Conservation (phyloP, 2,113 vertebrate species). For the Phaethon lepturus region DNA sequence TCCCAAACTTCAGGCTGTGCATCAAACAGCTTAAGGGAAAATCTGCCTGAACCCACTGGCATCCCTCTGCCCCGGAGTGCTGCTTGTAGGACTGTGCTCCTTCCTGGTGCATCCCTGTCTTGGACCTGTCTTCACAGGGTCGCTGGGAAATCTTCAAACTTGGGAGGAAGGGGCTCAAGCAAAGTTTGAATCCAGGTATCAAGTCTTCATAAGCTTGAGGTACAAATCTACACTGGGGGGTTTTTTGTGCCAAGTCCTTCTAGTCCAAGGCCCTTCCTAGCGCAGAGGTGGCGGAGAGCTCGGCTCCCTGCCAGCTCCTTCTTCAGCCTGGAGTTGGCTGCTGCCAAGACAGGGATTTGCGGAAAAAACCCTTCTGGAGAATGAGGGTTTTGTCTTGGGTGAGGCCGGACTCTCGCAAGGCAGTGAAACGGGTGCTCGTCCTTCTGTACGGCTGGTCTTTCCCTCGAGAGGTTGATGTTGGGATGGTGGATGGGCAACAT, state of each 20-base stretch:
- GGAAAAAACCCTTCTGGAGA: neutral
- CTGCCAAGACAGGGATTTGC: neutral
- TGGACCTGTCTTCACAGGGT: neutral
- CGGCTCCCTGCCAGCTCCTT: neutral
- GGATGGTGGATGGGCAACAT: neutral
- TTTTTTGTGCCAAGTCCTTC: neutral
- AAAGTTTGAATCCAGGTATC: neutral
- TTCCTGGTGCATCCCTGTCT: neutral
- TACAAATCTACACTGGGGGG: neutral
- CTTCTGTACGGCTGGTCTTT: neutral
- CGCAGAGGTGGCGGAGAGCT: neutral
- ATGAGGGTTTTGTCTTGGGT: neutral
- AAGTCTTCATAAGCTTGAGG: neutral
- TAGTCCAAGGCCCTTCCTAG: neutral
- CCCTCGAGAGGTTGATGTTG: fast-evolving
- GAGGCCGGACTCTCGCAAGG: neutral
- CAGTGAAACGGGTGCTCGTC: neutral
- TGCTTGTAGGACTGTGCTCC: neutral
- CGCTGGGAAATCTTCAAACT: neutral
- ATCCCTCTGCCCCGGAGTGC: neutral
- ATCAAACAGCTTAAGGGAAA: neutral
- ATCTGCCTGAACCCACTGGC: neutral
- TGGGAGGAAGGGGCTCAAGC: neutral
- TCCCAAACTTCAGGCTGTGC: neutral
- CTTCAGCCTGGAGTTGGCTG: neutral